Base-by-base conservation (phyloP, 2,888 invertebrate genomes). In the Acheta domesticus region DNA sequence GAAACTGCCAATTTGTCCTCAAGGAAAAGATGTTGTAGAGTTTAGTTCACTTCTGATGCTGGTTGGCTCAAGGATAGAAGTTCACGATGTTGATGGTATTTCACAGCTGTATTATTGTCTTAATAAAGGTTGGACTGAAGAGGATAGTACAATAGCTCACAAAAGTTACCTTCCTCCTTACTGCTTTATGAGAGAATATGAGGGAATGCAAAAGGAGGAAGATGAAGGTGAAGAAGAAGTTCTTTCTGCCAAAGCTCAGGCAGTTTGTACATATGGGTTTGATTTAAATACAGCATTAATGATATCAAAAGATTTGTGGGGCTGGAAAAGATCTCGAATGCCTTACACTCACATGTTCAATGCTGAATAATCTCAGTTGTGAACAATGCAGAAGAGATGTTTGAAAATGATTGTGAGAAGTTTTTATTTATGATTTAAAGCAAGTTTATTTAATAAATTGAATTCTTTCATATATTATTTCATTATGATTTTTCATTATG, bases 301-400 rank as follows among this genome's bases (percentile, higher is more conserved):
- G 11, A 14, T 73, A 23, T 50, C 48, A 73, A 14, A 73, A 8
- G 78, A 78, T 14, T 73, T 78, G 4, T 78, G 78, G 78, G n/a
- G 23, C 19, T 11, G 36, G 48, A 74, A 74, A 20, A 74, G 73
- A 36, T 36, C 74, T 36, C 50, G 78, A 23, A 74, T 78, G 78
- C 73, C 78, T 14, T 78, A 78, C 48, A 78, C 78, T 16, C 50
- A 73, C 74, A 78, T 36, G 74, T 36, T 78, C 36, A 62, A 62
- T 62, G 62, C n/a, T 62, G 62, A n/a, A 19, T 62, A 62, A n/a
- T 62, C 36, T 36, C 36, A 8, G 36, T 36, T 36, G 36, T 36
- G 36, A 36, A 36, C 36, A 36, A 36, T 36, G 36, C 36, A 8
- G 36, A 36, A 36, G 36, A 36, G 36, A 36, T 36, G 36, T 36